A percentile compares a stretch with the other conserved stretches of the same genome.
Conservation (phyloP, 2,888 invertebrate species). For the Eupeodes latifasciatus region DNA sequence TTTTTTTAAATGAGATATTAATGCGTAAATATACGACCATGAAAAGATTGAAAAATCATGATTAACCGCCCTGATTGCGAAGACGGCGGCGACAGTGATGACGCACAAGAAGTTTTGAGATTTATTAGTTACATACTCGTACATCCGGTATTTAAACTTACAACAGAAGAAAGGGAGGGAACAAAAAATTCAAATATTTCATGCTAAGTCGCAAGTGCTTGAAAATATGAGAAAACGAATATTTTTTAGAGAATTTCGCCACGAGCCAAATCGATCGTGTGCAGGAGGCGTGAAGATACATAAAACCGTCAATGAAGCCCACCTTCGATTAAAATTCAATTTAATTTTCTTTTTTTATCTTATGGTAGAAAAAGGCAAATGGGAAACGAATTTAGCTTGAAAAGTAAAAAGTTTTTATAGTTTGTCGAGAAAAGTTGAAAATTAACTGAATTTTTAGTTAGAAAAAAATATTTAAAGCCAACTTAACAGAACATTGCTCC, state of each 20-base stretch:
- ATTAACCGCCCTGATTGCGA: background rate
- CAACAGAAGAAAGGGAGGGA: conserved; percentile 7
- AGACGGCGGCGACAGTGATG: too few species aligned
- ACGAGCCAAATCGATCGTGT: conserved; percentile 47
- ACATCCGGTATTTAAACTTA: conserved; percentile 50
- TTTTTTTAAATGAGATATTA: conserved; percentile 56
- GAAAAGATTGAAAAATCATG: background rate
- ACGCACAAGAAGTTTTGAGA: conserved; percentile 44
- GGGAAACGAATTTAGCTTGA: too few species aligned
- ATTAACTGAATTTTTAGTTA: too few species aligned
- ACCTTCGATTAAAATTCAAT: conserved; percentile 72
- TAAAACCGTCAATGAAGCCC: conserved; percentile 41
- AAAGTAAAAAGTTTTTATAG: too few species aligned
- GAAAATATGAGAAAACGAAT: conserved; percentile 48
- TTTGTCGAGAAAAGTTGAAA: too few species aligned
- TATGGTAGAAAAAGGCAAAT: too few species aligned
- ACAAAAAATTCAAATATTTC: conserved; percentile 48
- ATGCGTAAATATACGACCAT: conserved; percentile 34
- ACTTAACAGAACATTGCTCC: too few species aligned
- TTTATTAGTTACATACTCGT: conserved; percentile 65
- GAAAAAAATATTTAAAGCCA: too few species aligned
- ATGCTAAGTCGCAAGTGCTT: conserved; percentile 50
- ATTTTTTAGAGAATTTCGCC: conserved; percentile 58
- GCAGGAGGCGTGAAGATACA: conserved; percentile 55
- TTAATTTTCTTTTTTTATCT: conserved; percentile 19